phyloP scores from a whole-genome alignment of 2,113 vertebrate genomes.

The Mesoclemmys tuberculata region DNA sequence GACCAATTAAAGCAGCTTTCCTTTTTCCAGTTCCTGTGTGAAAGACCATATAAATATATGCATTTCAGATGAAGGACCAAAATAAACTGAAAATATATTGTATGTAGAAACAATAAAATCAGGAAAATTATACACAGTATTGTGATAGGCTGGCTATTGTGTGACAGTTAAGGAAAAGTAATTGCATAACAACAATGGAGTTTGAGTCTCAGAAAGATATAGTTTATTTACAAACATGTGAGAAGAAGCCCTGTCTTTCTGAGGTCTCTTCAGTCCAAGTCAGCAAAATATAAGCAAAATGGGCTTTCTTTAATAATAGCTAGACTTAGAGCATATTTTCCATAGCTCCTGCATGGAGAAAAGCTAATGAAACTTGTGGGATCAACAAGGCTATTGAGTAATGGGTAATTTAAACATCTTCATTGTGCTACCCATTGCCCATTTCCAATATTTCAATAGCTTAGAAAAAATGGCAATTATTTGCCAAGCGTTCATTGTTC shows the following conservation, averaged over 20 bases:
- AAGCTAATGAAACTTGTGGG: neutral
- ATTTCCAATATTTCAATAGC: neutral
- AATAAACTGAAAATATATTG: neutral
- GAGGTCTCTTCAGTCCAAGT: neutral
- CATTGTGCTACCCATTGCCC: neutral
- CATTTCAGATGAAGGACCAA: neutral
- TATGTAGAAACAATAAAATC: neutral
- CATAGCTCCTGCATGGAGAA: neutral
- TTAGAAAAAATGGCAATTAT: constrained; percentile 13
- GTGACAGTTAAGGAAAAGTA: neutral
- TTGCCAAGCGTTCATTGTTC: neutral
- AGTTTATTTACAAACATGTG: neutral
- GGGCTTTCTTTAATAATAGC: neutral
- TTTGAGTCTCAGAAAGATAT: neutral
- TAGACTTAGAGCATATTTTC: neutral
- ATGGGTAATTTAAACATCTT: constrained; percentile 1
- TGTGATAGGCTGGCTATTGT: neutral
- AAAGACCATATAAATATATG: neutral
- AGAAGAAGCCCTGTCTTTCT: neutral
- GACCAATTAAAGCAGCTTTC: neutral
- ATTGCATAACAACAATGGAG: neutral
- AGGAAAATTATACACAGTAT: neutral
- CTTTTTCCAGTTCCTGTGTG: neutral
- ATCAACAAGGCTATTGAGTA: neutral
- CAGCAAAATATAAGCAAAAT: neutral